Base-by-base conservation (phyloP, 2,888 invertebrate genomes). In the Saturnia japonica region DNA sequence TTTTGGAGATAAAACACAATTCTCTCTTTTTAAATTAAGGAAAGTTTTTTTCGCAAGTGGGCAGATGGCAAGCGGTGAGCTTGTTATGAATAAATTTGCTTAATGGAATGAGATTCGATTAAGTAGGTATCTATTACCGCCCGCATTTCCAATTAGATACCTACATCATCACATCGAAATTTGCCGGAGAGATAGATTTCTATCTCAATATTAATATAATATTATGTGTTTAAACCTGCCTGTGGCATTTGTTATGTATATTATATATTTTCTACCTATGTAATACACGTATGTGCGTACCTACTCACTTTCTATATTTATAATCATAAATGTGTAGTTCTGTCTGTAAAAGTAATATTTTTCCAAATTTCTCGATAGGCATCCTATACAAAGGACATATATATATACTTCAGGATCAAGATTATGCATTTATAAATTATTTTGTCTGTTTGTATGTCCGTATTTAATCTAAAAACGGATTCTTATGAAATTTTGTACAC, bases 71-170 rank as follows among this genome's bases (percentile, higher is more conserved):
- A 75, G 76, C 74, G 73, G 67, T 71, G 68, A 71, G 71, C 74
- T 74, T 74, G 75, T 75, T 77, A 82, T 85, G 82, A 83, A 83
- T 85, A 83, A 81, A 83, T 85, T 83, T 80, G 77, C 78, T 67
- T 81, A 82, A 82, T 82, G 80, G 80, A 77, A 79, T 75, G 75
- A 79, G 78, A 82, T 84, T 81, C 78, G 79, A 82, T 81, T 82
- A 78, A 76, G 72, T 75, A 72, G 72, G 74, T 76, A 81, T 80
- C 76, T 77, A 77, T 78, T 80, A 82, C 74, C 67, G 70, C 57
- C 71, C 72, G 51, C 74, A 77, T 81, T 78, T 68, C 75, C 75
- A 78, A 76, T 77, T 76, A 80, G 72, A 70, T 74, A 75, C 70
- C 74, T 71, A 70, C 57, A 67, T 34, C 64, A 68, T 73, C 72